A percentile compares a stretch with the other conserved stretches of the same genome.
These are phyloP conservation scores for Alca torda DNA, from an alignment of 2,797 vertebrate species.

Conservation along the genomic window DNA sequence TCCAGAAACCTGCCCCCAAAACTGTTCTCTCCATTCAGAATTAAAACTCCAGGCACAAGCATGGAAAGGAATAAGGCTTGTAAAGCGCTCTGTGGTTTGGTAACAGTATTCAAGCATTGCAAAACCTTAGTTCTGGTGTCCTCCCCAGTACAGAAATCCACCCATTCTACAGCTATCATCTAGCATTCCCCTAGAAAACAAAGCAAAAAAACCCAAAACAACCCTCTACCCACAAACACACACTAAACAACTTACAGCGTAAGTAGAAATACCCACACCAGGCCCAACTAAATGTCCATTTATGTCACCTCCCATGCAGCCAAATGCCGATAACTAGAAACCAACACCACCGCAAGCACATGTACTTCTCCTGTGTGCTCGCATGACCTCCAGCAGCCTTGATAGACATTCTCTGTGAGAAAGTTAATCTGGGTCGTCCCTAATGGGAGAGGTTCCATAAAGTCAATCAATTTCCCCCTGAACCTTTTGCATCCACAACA, in stretches of 20 bases:
- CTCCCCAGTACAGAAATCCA: not conserved
- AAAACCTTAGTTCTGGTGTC: not conserved
- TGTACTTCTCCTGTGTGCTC: not conserved
- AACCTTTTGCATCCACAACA: not conserved
- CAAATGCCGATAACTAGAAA: not conserved
- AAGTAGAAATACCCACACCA: not conserved
- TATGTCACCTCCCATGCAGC: not conserved
- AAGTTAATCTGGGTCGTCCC: fast-evolving
- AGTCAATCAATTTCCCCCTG: not conserved
- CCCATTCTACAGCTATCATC: not conserved
- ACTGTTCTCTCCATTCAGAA: fast-evolving
- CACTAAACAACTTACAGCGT: not conserved
- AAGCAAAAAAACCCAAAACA: no score
- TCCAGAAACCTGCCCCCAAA: not conserved
- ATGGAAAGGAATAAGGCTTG: not conserved
- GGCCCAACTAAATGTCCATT: not conserved
- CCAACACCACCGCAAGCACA: not conserved
- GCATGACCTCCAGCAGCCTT: not conserved
- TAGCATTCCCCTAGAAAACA: not conserved
- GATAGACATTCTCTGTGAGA: not conserved
- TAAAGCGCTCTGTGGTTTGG: not conserved
- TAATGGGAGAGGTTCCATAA: not conserved
- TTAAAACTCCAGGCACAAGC: not conserved
- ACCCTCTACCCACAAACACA: not conserved
- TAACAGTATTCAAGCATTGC: not conserved